Evolutionary conservation across 2,113 vertebrate genomes (phyloP).

Genomic region (Serinus canaria): DNA sequence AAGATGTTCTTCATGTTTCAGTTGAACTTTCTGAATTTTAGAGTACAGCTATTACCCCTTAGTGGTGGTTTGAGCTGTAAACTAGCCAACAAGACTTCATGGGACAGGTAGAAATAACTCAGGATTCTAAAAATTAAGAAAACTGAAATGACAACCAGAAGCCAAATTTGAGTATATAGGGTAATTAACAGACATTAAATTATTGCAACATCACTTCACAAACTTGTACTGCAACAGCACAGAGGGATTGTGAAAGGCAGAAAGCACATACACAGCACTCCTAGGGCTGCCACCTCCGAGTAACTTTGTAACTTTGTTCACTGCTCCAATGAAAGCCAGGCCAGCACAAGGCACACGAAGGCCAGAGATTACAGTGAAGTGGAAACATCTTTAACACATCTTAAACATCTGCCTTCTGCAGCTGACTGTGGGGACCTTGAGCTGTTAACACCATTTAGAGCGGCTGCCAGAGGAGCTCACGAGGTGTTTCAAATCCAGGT

Average conservation of each 20-base stretch:
- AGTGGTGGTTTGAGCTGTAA: background rate
- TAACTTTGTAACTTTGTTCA: background rate
- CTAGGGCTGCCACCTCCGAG: rapidly evolving
- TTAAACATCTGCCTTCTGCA: background rate
- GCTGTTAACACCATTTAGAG: background rate
- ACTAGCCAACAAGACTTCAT: rapidly evolving
- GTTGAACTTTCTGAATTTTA: background rate
- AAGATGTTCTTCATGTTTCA: background rate
- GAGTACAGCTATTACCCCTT: background rate
- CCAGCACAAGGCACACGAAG: rapidly evolving
- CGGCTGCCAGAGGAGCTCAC: rapidly evolving
- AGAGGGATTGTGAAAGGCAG: rapidly evolving
- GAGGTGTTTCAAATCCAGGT: background rate
- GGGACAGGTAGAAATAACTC: background rate
- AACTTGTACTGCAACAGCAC: background rate
- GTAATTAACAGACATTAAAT: background rate
- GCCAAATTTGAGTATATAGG: background rate
- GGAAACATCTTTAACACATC: background rate
- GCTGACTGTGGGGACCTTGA: background rate
- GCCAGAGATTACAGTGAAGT: background rate
- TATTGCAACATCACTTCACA: background rate
- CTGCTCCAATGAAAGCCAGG: rapidly evolving
- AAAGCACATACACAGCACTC: rapidly evolving
- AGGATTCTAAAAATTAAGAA: background rate
- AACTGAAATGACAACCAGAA: background rate